Percentiles rank a stretch among this genome's conserved stretches.
These are phyloP conservation scores for Hypsopygia costalis DNA, from an alignment of 2,888 invertebrate species.

Conservation along the genomic window DNA sequence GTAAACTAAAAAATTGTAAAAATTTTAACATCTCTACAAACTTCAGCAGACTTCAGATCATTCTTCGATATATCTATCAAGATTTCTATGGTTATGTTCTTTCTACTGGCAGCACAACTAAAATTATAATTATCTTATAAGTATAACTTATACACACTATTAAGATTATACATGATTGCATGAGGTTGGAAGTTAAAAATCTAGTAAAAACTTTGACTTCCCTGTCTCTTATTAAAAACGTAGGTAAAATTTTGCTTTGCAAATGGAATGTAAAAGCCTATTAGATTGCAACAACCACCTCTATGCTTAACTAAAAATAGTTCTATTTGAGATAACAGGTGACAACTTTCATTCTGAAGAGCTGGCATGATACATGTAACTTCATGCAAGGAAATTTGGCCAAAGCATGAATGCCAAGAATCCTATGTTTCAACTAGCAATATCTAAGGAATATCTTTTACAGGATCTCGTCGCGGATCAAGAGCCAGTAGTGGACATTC, in stretches of 20 bases:
- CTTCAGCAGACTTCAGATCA: background rate
- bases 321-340: background rate
- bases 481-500: slow-evolving; percentile 89
- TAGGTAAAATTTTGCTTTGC: slow-evolving; percentile 7
- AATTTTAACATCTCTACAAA: background rate
- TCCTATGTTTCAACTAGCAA: background rate
- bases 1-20: no score
- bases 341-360: background rate
- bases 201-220: background rate
- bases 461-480: slow-evolving; percentile 85
- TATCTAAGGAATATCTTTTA: slow-evolving; percentile 18
- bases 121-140: background rate
- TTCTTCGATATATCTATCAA: background rate
- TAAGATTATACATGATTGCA: background rate
- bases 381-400: slow-evolving; percentile 19
- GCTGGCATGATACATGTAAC: slow-evolving; percentile 3
- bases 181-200: background rate
- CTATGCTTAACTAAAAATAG: background rate
- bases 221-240: background rate
- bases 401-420: slow-evolving; percentile 16
- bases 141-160: no score
- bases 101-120: background rate
- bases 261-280: slow-evolving; percentile 1
- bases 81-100: background rate
- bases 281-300: slow-evolving; percentile 7